Base-by-base conservation (phyloP, 1,140 invertebrate species). In the Antheraea pernyi region DNA sequence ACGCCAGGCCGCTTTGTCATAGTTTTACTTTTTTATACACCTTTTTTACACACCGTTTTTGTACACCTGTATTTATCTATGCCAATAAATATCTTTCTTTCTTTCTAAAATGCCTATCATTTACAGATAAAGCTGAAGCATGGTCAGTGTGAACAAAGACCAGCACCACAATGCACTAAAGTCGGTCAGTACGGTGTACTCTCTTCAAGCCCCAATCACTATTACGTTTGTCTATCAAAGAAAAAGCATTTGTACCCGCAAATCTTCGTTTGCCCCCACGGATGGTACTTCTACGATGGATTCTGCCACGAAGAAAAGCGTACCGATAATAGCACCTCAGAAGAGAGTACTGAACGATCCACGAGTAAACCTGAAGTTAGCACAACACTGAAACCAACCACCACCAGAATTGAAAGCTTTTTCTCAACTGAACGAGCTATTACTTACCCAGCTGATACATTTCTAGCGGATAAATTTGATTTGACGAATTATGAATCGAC, bases 391-490 rank as follows among this genome's bases (percentile, higher is more conserved):
- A 71, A 48, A 71, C 60, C 69, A n/a, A 73, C 69, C 16, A 71
- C 74, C 9, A 71, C 75, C 36, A 80, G 67, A 71, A 76, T 81
- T 36, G 81, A 85, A 36, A 61, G 60, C 18, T 86, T 91, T 72
- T 89, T 91, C 59, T 87, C 88, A 0, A 91, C 88, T 19, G 87
- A 89, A 8, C 84, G 83, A 67, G 19, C 81, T 6, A 67, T 61
- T 0, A 87, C 82, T 2, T 83, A 83, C 66, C 73, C 80, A 0
- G 69, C 84, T 0, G 88, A 91, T 22, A 85, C 86, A 3, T 91
- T 91, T 63, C 78, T 91, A 68, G 89, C 89, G 65, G 89, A 91
- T 69, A 89, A 83, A 72, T 91, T 89, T 53, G 87, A 89, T 77
- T 65, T 90, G n/a, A 71, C 78, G 7, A 84, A 89, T 71, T 89